phyloP scores from a whole-genome alignment of 1,140 invertebrate species.

The Pararge aegeria region DNA sequence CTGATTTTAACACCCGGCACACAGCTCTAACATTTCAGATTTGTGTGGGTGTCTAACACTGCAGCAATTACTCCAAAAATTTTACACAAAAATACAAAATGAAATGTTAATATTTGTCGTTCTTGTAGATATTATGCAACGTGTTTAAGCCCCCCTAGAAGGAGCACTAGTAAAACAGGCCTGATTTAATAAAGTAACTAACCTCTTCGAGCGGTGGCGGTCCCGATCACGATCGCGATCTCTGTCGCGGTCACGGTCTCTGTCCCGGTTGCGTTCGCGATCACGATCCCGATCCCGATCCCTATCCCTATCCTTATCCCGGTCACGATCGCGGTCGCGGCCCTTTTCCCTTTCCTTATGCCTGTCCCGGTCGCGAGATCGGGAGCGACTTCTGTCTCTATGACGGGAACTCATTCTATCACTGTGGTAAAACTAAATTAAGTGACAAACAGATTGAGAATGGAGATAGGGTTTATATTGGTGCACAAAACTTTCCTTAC shows the following conservation, averaged over 20 bases:
- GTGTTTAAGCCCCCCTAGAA: no score
- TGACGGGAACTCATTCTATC: conserved; percentile 72
- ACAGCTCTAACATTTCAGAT: no score
- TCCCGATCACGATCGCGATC: conserved; percentile 70
- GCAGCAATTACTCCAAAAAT: no score
- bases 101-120: no score
- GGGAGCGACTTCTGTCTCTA: conserved; percentile 57
- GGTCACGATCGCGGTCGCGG: conserved; percentile 51
- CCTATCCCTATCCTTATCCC: conserved; percentile 41
- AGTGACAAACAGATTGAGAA: background rate
- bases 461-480: background rate
- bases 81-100: no score
- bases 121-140: no score
- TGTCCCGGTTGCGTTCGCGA: conserved; percentile 47
- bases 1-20: no score
- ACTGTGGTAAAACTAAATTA: background rate
- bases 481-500: background rate
- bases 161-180: no score
- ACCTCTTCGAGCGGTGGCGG: conserved; percentile 73
- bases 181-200: background rate
- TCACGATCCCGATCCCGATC: conserved; percentile 67
- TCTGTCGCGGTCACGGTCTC: conserved; percentile 39
- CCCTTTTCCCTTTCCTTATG: conserved; percentile 74
- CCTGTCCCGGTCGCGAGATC: conserved; percentile 50
- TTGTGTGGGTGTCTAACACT: no score